Evolutionary conservation across 2,797 vertebrate genomes (phyloP), one percentile per base, ranked within the genome.

Genomic region (Falco naumanni): DNA sequence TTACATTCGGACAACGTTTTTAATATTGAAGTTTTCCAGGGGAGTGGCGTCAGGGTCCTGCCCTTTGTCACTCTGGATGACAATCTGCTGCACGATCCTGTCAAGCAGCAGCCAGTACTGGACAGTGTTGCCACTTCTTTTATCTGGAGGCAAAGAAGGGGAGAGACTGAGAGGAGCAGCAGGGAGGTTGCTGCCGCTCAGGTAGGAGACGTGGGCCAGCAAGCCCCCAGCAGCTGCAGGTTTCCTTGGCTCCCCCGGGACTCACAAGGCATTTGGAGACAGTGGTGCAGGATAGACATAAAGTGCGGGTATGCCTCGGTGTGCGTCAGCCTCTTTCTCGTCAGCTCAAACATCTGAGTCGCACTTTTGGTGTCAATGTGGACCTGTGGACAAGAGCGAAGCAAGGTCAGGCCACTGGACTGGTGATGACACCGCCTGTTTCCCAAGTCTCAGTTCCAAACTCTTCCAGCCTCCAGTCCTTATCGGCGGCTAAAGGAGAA

Each of bases 211-310:
- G 13, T 48, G 64, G 66, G 80, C 87, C 89, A 37, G 79, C 47
- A 60, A 86, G 65, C 8, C 28, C n/a, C 28, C 2, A 5, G 31
- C 33, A 41, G 70, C 37, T 4, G 0, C 0, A 10, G 28, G 16
- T 21, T 66, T 59, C 33, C 88, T 61, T 2, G 13, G 31, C 17
- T 24, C 7, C 47, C 33, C 56, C 0, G 0, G 65, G 77, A 98
- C 99, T 99, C 96, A 99, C 99, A 99, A 98, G 99, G 99, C 99
- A 99, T 99, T 80, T 99, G 99, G 97, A 99, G 99, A 97, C 99
- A 99, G 98, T 99, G 99, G 96, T 99, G 99, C 95, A 99, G 98
- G 95, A 99, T 99, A 93, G 99, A 99, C 98, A 99, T 99, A 98
- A 99, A 99, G 98, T 99, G 99, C 63, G 99, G 99, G 94, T 99